Conservation (phyloP, 2,888 invertebrate genomes). For the Sphaeridia pumilis region DNA sequence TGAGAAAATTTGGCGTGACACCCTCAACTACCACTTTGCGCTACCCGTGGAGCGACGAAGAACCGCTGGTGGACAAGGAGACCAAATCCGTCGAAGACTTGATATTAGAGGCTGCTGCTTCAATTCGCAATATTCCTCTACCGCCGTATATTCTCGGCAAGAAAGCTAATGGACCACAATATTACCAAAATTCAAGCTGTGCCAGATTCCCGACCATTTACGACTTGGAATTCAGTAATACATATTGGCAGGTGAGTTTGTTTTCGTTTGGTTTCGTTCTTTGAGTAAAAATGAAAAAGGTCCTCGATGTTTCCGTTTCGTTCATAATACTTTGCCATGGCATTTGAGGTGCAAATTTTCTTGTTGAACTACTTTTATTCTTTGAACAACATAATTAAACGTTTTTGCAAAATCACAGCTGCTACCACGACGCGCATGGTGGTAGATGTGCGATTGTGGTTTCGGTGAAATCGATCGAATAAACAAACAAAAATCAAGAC, state of each 20-base stretch:
- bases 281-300: too few relatives aligned
- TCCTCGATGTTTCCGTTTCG: too few relatives aligned
- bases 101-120: constrained; percentile 48
- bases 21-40: constrained; percentile 25
- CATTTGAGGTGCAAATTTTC: too few relatives aligned
- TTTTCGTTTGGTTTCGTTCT: too few relatives aligned
- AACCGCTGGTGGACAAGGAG: constrained; percentile 51
- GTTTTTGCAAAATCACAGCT: too few relatives aligned
- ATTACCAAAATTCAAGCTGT: constrained; percentile 57
- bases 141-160: constrained; percentile 51
- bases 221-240: constrained; percentile 83
- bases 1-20: constrained; percentile 16
- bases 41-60: constrained; percentile 39
- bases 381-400: too few relatives aligned
- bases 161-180: constrained; percentile 60
- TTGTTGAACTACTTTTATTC: too few relatives aligned
- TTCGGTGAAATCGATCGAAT: too few relatives aligned
- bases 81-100: constrained; percentile 57
- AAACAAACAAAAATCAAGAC: too few relatives aligned
- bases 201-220: constrained; percentile 77
- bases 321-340: too few relatives aligned
- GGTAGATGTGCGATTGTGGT: too few relatives aligned
- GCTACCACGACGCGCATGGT: too few relatives aligned
- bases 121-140: constrained; percentile 51
- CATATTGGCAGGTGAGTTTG: constrained; percentile 64